These are phyloP conservation scores for Hippocampus kuda DNA, from an alignment of 2,797 vertebrate species.

Conservation along the genomic window DNA sequence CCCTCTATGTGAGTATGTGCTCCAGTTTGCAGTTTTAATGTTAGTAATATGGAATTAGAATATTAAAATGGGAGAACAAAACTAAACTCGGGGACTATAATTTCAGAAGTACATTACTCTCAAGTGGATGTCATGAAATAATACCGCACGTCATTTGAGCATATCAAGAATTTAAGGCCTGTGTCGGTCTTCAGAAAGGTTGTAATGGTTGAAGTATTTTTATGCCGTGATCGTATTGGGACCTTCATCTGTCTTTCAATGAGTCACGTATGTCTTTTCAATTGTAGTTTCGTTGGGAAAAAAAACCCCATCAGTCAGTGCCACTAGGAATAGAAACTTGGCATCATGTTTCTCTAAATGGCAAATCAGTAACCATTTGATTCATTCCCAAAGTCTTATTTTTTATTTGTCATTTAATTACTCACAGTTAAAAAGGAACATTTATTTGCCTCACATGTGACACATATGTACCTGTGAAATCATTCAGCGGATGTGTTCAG, in stretches of 20 bases:
- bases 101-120: neutral
- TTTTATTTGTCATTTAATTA: slow-evolving; percentile 27
- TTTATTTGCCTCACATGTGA: slow-evolving; percentile 23
- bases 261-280: slow-evolving; percentile 10
- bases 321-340: slow-evolving; percentile 9
- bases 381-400: slow-evolving; percentile 27
- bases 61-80: neutral
- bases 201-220: neutral
- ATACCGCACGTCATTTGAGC: neutral
- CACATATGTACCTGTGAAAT: slow-evolving; percentile 7
- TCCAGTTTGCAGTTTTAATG: slow-evolving; percentile 24
- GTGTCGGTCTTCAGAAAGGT: neutral
- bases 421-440: slow-evolving; percentile 12
- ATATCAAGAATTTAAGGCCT: neutral
- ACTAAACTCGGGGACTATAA: neutral
- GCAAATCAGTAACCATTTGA: slow-evolving; percentile 41
- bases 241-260: slow-evolving; percentile 16
- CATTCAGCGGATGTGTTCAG: slow-evolving; percentile 19
- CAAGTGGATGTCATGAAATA: neutral
- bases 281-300: slow-evolving; percentile 25
- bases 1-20: slow-evolving; percentile 79
- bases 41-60: slow-evolving; percentile 6
- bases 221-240: slow-evolving; percentile 12
- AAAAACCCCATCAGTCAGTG: slow-evolving; percentile 23
- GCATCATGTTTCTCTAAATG: slow-evolving; percentile 22